Evolutionary conservation across 1,140 invertebrate species (phyloP), one percentile per base, ranked within the genome.

Genomic region (Ctenoplectra terminalis): DNA sequence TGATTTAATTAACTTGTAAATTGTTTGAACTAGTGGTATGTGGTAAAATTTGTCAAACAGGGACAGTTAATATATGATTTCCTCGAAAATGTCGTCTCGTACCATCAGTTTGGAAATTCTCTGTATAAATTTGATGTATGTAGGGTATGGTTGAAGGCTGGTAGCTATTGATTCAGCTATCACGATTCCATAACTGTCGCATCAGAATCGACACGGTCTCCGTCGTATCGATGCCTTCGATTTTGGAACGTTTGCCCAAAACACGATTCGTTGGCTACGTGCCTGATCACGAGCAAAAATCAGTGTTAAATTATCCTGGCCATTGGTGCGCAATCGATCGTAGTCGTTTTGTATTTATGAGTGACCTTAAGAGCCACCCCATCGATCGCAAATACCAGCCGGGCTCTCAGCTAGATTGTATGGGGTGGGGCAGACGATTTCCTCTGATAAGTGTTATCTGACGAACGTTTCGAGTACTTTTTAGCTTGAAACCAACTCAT

Each of bases 291-390:
- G 46, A 54, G 37, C 72, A 87, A 82, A 69, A 75, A 58, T 76
- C 71, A 26, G 23, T 64, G 58, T 23, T 26, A 64, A 63, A 84
- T 52, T 48, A 34, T 34, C 37, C 54, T 43, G 26, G 23, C 40
- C 34, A 76, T 81, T 66, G 54, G 34, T 20, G 46, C 54, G 61
- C 34, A 70, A 85, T 85, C 83, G 74, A 31, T 58, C 46, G 71
- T 23, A 73, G 26, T 43, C 37, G 64, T 56, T 48, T 56, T 50
- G 54, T 87, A 83, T 86, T 86, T 87, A 80, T 46, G 67, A 73
- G 46, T 60, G 76, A 87, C 75, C 58, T 86, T 83, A 86, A 56
- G 40, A 67, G 58, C 31, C 26, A n/a, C 15, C 54, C 70, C 72
- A 64, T 86, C 78, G 79, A 85, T 81, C n/a, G 34, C 60, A 26